Conservation (phyloP, 2,888 invertebrate species). For the Masnerella sp. region DNA sequence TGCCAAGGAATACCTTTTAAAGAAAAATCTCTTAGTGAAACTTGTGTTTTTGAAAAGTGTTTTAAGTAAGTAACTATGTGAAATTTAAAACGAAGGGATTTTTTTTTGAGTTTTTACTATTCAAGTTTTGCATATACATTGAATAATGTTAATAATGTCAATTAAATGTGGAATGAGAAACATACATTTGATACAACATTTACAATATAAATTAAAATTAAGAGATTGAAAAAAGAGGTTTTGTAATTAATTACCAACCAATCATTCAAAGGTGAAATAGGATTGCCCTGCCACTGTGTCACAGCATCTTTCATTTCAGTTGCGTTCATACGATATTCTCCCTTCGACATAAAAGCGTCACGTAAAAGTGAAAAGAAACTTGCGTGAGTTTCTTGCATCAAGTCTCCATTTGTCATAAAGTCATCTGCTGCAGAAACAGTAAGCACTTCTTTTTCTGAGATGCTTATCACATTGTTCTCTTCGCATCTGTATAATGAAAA, state of each 20-base stretch:
- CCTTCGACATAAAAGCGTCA: slow-evolving; percentile 91
- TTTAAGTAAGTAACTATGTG: no score
- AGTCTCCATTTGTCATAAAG: slow-evolving; percentile 75
- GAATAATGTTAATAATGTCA: no score
- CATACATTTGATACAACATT: no score
- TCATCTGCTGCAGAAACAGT: slow-evolving; percentile 64
- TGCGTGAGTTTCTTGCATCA: slow-evolving; percentile 89
- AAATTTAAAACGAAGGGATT: no score
- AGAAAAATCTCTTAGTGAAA: no score
- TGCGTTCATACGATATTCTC: slow-evolving; percentile 90
- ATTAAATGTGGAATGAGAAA: no score
- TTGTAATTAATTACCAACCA: slow-evolving; percentile 80
- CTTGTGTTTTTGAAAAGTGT: no score
- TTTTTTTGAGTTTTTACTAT: no score
- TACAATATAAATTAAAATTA: no score
- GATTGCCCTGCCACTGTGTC: slow-evolving; percentile 86
- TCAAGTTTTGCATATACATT: no score
- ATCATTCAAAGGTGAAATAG: slow-evolving; percentile 88
- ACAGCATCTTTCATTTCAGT: slow-evolving; percentile 86
- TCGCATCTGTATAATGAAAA: slow-evolving; percentile 66
- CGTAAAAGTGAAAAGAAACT: slow-evolving; percentile 93
- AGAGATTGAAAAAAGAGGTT: background rate
- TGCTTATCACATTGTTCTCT: slow-evolving; percentile 70
- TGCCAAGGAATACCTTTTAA: slow-evolving; percentile 70
- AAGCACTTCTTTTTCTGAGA: slow-evolving; percentile 71